phyloP scores from a whole-genome alignment of 1,140 invertebrate species.

The Philotrypesis tridentata region DNA sequence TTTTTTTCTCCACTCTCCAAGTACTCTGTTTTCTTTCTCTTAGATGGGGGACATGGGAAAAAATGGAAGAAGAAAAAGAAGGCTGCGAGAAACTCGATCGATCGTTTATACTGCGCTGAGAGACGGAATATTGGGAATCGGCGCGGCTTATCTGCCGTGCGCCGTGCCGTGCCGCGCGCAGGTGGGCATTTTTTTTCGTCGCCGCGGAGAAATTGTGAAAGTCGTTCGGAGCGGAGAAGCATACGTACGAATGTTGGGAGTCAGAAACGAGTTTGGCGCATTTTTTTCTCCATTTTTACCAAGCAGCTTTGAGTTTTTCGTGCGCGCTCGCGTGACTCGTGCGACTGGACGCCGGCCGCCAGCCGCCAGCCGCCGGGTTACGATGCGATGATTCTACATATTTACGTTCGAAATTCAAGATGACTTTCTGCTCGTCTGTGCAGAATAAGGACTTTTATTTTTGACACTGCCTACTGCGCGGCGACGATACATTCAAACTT shows the following conservation, averaged over 20 bases:
- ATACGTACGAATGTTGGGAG: slow-evolving; percentile 7
- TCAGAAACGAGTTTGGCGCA: slow-evolving; percentile 27
- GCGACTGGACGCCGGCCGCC: too few species aligned
- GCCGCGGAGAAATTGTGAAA: slow-evolving; percentile 48
- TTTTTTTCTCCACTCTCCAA: not conserved
- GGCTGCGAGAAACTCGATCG: slow-evolving; percentile 27
- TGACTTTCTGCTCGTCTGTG: not conserved
- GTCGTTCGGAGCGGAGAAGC: not conserved
- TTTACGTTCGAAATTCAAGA: not conserved
- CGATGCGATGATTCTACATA: not conserved
- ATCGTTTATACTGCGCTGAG: too few species aligned
- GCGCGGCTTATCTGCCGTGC: not conserved
- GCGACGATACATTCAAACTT: too few species aligned
- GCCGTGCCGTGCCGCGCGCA: too few species aligned
- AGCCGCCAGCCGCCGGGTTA: too few species aligned
- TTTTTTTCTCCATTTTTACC: not conserved
- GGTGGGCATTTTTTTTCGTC: slow-evolving; percentile 24
- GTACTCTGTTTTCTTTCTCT: not conserved
- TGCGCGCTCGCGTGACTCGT: not conserved
- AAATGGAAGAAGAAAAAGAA: not conserved
- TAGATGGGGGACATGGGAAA: not conserved
- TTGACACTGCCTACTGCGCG: too few species aligned
- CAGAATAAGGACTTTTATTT: not conserved
- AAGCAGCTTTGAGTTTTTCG: not conserved
- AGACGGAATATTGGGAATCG: not conserved